Evolutionary conservation across 2,113 vertebrate species (phyloP).

Genomic region (Pholis gunnellus): DNA sequence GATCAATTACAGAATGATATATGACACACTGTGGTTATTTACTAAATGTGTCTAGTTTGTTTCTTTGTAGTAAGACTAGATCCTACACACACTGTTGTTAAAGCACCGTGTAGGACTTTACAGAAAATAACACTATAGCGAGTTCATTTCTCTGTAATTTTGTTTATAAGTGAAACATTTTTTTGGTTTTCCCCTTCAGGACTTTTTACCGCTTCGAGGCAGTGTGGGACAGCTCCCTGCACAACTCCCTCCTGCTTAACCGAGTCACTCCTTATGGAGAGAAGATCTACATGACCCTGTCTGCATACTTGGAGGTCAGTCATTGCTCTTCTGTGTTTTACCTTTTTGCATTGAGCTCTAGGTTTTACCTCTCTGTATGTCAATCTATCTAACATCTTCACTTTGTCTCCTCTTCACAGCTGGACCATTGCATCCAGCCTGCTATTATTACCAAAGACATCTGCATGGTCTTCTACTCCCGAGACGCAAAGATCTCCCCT

Average conservation of each 20-base stretch:
- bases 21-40: neutral
- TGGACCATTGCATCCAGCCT: constrained; percentile 98
- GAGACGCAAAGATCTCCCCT: constrained; percentile 95
- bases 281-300: constrained; percentile 98
- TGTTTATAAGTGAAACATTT: neutral
- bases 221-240: constrained; percentile 98
- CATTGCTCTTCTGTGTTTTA: neutral
- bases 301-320: constrained; percentile 96
- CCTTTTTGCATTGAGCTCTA: neutral
- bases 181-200: constrained; percentile 74
- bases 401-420: constrained; percentile 79
- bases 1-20: neutral
- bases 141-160: neutral
- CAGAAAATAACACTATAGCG: neutral
- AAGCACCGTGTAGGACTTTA: constrained; percentile 1
- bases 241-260: constrained; percentile 98
- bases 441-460: constrained; percentile 98
- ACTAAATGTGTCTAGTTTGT: neutral
- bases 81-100: neutral
- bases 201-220: constrained; percentile 98
- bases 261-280: constrained; percentile 96
- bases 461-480: constrained; percentile 97
- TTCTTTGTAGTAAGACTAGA: constrained; percentile 1
- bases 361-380: neutral
- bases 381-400: neutral